Base-by-base conservation (phyloP, 1,140 invertebrate genomes). In the Drosophila sproati region DNA sequence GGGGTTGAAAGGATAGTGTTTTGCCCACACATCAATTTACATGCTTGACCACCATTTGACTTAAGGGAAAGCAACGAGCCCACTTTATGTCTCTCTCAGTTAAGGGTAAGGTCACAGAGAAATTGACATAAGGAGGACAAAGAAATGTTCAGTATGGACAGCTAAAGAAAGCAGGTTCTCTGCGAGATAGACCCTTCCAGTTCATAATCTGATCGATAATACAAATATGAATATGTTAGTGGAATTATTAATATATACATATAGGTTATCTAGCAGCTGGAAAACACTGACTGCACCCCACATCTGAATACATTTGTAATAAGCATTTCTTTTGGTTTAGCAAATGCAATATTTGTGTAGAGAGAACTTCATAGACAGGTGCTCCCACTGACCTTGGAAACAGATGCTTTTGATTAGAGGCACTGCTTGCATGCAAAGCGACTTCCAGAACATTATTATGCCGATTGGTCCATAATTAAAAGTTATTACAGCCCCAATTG, bases 401-500 rank as follows among this genome's bases (percentile, higher is more conserved):
- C 47, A 52, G 67, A 62, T 62, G 67, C 57, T 35, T 60, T 28
- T 47, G 20, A 20, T 48, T 45, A 29, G 32, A 52, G 48, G 67
- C 54, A 20, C 43, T 8, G 41, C 31, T 64, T 8, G 43, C 51
- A 64, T 72, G 69, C 54, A 66, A 72, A 72, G 54, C 51, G 31
- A 39, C 35, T 63, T 78, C 56, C 57, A 83, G 78, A 78, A 68
- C 73, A 68, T 63, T 66, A 66, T 78, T 78, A 66, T 80, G 78
- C 61, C 77, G 60, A 76, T 45, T 67, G 50, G 64, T 59, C 76
- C 83, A 88, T 87, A 87, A 87, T 88, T 87, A 87, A 80, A 88
- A 71, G 74, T 76, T 77, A 80, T 87, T 88, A 80, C 79, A 73
- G 79, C 76, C 88, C 77, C 69, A 73, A 82, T 82, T 87, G 78